These are phyloP conservation scores for Naja naja DNA, from an alignment of 2,113 vertebrate species.

Conservation along the genomic window DNA sequence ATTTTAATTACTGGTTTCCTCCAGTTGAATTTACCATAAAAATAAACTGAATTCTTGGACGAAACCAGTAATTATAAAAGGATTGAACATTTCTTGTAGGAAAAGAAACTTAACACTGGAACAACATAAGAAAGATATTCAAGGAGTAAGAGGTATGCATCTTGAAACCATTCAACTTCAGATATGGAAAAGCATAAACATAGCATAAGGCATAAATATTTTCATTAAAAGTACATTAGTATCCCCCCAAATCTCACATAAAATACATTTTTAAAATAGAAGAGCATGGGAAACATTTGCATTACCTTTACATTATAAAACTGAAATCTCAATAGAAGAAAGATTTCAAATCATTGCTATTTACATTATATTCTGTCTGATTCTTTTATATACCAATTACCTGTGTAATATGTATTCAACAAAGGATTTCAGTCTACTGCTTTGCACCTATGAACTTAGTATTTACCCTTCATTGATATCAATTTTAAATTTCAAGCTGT, in stretches of 20 bases:
- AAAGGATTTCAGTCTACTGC: background rate
- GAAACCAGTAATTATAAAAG: background rate
- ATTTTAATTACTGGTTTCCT: background rate
- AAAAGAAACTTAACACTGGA: background rate
- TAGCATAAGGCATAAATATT: background rate
- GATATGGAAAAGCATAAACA: background rate
- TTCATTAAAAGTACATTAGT: background rate
- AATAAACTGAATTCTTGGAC: background rate
- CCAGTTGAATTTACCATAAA: background rate
- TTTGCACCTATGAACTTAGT: background rate
- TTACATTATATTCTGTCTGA: background rate
- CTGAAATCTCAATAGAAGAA: background rate
- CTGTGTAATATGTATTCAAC: background rate
- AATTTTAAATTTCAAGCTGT: background rate
- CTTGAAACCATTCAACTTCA: background rate
- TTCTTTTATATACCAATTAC: background rate
- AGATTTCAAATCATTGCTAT: background rate
- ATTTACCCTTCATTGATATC: background rate
- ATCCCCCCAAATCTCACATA: background rate
- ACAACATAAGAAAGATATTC: background rate
- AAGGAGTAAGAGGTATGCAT: background rate
- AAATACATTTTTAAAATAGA: background rate
- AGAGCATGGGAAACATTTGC: background rate
- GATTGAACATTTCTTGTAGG: background rate
- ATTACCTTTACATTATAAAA: background rate